Evolutionary conservation across 2,113 vertebrate genomes (phyloP).

Genomic region (Nannospalax galili): DNA sequence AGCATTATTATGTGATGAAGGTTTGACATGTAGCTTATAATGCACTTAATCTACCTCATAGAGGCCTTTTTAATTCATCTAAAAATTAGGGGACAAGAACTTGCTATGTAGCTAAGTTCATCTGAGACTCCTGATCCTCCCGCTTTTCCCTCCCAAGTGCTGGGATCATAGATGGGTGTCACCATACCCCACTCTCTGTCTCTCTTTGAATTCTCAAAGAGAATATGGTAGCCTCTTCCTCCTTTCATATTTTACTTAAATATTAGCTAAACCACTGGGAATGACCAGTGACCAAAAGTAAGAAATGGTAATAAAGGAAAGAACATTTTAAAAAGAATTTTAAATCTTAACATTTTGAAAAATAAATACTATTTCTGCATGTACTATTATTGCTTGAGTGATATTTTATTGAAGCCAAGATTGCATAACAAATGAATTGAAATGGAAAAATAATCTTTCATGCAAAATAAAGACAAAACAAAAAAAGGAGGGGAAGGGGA

Average conservation of each 20-base stretch:
- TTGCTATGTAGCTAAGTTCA: neutral
- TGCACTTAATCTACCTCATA: constrained; percentile 42
- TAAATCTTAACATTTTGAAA: constrained; percentile 66
- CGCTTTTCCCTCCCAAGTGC: neutral
- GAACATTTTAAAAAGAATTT: constrained; percentile 42
- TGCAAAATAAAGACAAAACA: constrained; percentile 77
- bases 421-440: constrained; percentile 83
- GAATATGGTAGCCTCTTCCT: neutral
- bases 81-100: neutral
- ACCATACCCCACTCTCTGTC: neutral
- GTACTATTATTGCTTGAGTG: constrained; percentile 69
- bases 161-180: rapidly evolving
- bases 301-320: constrained; percentile 20
- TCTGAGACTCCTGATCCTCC: neutral
- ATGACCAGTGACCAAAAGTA: neutral
- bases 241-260: neutral
- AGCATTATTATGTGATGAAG: constrained; percentile 69
- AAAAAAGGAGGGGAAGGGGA: constrained; percentile 31
- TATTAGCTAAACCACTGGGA: constrained; percentile 4
- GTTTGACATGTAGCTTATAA: constrained; percentile 32
- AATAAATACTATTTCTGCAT: constrained; percentile 77
- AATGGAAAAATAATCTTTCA: constrained; percentile 86
- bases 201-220: neutral
- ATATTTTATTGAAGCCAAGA: constrained; percentile 77
- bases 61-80: neutral